Evolutionary conservation across 2,797 vertebrate genomes (phyloP).

Genomic region (Anabas testudineus): DNA sequence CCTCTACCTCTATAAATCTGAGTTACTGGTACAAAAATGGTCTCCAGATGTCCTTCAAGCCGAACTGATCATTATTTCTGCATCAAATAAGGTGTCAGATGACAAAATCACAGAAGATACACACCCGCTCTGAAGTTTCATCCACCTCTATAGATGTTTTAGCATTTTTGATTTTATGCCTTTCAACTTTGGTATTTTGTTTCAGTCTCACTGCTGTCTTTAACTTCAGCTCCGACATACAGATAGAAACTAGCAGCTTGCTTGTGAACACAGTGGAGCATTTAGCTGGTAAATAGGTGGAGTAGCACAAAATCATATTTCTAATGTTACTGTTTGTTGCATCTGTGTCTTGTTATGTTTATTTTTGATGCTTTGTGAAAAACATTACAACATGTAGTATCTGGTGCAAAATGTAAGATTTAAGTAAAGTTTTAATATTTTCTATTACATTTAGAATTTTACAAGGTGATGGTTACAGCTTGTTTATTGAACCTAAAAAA

Average conservation of each 20-base stretch:
- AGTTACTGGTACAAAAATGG: not conserved
- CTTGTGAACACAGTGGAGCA: not conserved
- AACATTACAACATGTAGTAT: not conserved
- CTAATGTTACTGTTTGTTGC: not conserved
- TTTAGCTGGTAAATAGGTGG: not conserved
- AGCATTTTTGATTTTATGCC: not conserved
- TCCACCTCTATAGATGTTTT: not conserved
- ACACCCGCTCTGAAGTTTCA: not conserved
- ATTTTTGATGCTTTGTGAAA: not conserved
- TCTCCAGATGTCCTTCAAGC: not conserved
- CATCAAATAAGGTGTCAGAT: not conserved
- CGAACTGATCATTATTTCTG: not conserved
- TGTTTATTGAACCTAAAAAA: too few relatives aligned
- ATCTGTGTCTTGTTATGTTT: not conserved
- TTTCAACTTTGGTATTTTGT: not conserved
- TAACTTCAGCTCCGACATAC: not conserved
- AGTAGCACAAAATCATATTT: not conserved
- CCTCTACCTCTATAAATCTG: constrained; percentile 17
- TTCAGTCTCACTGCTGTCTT: not conserved
- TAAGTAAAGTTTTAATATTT: not conserved
- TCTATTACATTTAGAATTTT: too few relatives aligned
- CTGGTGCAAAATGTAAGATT: too few relatives aligned
- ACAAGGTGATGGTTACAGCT: too few relatives aligned
- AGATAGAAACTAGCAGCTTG: too few relatives aligned
- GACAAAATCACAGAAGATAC: not conserved